Conservation (phyloP, 2,797 vertebrate species). For the Toxotes lorentzi region DNA sequence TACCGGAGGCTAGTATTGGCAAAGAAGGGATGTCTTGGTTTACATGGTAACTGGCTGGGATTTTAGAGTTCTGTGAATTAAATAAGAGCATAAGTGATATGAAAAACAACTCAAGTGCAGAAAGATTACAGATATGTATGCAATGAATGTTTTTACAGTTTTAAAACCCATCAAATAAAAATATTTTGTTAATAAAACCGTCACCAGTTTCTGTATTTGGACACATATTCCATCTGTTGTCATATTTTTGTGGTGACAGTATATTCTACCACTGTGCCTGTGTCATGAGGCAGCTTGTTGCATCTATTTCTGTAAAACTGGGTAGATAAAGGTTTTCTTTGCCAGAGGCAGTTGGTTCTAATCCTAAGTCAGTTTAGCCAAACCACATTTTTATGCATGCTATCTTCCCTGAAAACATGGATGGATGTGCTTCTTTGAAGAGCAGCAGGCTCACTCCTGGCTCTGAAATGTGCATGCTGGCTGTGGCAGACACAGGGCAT, state of each 20-base stretch:
- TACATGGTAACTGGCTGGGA: background rate
- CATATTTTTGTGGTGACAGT: background rate
- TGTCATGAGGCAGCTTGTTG: slow-evolving; percentile 33
- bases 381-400: slow-evolving; percentile 61
- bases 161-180: background rate
- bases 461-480: slow-evolving; percentile 41
- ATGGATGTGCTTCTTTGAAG: slow-evolving; percentile 64
- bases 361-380: slow-evolving; percentile 62
- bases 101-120: background rate
- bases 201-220: background rate
- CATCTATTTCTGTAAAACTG: slow-evolving; percentile 47
- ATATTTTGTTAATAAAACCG: background rate
- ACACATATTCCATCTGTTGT: background rate
- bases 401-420: slow-evolving; percentile 53
- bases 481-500: slow-evolving; percentile 28
- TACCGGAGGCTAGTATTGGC: background rate
- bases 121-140: background rate
- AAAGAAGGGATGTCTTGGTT: background rate
- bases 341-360: slow-evolving; percentile 62
- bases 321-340: slow-evolving; percentile 43
- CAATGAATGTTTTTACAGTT: background rate
- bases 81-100: background rate
- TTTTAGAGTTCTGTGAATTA: background rate
- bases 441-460: slow-evolving; percentile 58
- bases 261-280: slow-evolving; percentile 1